phyloP scores from a whole-genome alignment of 1,140 invertebrate species.

The Microplitis demolitor region DNA sequence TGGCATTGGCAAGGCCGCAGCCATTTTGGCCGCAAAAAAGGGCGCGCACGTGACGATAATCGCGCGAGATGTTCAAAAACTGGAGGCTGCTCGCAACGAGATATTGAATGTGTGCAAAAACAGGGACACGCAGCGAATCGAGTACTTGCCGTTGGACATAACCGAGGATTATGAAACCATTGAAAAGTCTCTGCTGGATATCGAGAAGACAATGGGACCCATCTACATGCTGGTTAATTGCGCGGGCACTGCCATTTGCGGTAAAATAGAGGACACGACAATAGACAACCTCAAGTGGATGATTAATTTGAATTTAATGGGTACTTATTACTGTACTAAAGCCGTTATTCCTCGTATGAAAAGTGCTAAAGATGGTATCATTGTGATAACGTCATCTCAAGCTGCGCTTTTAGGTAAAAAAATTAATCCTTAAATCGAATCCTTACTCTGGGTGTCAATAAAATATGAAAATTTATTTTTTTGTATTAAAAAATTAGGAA shows the following conservation, averaged over 20 bases:
- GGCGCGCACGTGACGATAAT: slow-evolving; percentile 91
- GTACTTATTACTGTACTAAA: slow-evolving; percentile 73
- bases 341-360: slow-evolving; percentile 76
- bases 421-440: background rate
- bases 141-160: slow-evolving; percentile 76
- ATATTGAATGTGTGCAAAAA: slow-evolving; percentile 40
- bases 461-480: background rate
- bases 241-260: slow-evolving; percentile 82
- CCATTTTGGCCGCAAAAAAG: slow-evolving; percentile 73
- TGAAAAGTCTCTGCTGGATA: slow-evolving; percentile 64
- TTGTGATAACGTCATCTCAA: slow-evolving; percentile 88
- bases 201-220: slow-evolving; percentile 72
- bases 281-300: slow-evolving; percentile 73
- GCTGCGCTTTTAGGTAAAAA: slow-evolving; percentile 84
- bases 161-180: slow-evolving; percentile 69
- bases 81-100: slow-evolving; percentile 64
- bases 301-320: slow-evolving; percentile 75
- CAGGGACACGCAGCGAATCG: slow-evolving; percentile 68
- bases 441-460: background rate
- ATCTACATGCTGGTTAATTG: slow-evolving; percentile 91
- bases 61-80: slow-evolving; percentile 76
- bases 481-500: slow-evolving; percentile 50
- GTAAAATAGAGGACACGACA: slow-evolving; percentile 81
- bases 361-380: slow-evolving; percentile 70
- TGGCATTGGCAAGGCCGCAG: slow-evolving; percentile 89